Evolutionary conservation across 2,888 invertebrate genomes (phyloP), one percentile per base, ranked within the genome.

Genomic region (Agrotis puta): DNA sequence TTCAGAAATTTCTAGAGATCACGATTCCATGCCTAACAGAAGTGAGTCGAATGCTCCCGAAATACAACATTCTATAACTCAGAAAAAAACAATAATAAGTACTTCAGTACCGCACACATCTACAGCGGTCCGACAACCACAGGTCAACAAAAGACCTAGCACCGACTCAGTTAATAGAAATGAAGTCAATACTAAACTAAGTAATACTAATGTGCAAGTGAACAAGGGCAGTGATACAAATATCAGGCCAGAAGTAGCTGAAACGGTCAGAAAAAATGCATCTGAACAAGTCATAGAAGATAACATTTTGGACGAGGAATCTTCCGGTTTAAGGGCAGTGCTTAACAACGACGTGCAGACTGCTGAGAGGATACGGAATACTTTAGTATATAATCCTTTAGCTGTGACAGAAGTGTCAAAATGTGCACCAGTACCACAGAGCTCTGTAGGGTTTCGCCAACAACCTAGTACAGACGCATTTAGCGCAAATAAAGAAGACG

Each of bases 391-490:
- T 0, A 94, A 93, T 75, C 94, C 95, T 3, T 51, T 95, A 39
- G 70, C 79, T 18, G 53, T 84, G 2, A 84, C 88, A 63, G 92
- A 92, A 77, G 45, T 87, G 9, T 81, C 84, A 0, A 93, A 92
- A 83, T 77, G 57, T 73, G 68, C 77, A 1, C 89, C 91, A 2
- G 20, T 91, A 67, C 88, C 90, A 0, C 92, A 91, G 63, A 96
- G 95, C 85, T 96, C 95, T 13, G 89, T 94, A 27, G 88, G 90
- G 6, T 95, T 96, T 71, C 95, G 95, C 88, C 91, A 92, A 5
- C 89, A 90, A 39, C 89, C 91, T 9, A 90, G 88, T 70, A 89
- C 89, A 9, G 84, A 64, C 89, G 90, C 14, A 86, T 88, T 87
- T 11, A 90, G 90, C 76, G 88, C 91, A 16, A 79, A 54, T 22